Percentiles rank a stretch among this genome's conserved stretches.
phyloP scores from a whole-genome alignment of 2,113 vertebrate species.

The Pionites leucogaster region DNA sequence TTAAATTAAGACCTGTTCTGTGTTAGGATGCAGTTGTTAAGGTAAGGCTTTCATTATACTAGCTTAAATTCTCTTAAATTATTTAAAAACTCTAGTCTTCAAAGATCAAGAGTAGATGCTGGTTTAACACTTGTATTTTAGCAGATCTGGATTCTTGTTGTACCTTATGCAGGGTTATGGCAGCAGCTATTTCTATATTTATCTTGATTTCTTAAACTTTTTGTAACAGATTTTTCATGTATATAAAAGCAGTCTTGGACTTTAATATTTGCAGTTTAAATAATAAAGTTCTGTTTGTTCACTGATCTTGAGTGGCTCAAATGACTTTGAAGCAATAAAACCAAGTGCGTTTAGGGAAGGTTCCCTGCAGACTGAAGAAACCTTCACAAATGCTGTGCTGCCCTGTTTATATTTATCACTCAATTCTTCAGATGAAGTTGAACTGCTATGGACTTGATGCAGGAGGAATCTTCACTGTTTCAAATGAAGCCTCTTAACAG shows the following conservation, averaged over 20 bases:
- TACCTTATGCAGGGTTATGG: not conserved
- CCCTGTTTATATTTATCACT: not conserved
- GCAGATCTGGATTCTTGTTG: not conserved
- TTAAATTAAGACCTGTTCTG: not conserved
- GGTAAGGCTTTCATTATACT: not conserved
- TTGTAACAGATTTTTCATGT: constrained; percentile 30
- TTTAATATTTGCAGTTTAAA: not conserved
- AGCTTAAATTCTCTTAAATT: not conserved
- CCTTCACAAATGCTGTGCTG: not conserved
- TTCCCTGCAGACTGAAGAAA: not conserved
- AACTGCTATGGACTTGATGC: not conserved
- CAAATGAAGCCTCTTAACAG: not conserved
- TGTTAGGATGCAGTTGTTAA: not conserved
- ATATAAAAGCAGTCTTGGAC: not conserved
- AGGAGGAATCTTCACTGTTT: not conserved
- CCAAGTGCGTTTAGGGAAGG: not conserved
- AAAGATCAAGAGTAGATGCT: not conserved
- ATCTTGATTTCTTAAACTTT: constrained; percentile 37
- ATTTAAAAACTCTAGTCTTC: not conserved
- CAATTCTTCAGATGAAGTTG: not conserved
- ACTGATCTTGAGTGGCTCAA: not conserved
- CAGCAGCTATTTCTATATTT: not conserved
- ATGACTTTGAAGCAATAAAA: not conserved
- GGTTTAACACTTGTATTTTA: not conserved
- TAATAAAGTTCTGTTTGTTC: constrained; percentile 7